Conservation (phyloP, 2,888 invertebrate genomes). For the Tetranychus truncatus region DNA sequence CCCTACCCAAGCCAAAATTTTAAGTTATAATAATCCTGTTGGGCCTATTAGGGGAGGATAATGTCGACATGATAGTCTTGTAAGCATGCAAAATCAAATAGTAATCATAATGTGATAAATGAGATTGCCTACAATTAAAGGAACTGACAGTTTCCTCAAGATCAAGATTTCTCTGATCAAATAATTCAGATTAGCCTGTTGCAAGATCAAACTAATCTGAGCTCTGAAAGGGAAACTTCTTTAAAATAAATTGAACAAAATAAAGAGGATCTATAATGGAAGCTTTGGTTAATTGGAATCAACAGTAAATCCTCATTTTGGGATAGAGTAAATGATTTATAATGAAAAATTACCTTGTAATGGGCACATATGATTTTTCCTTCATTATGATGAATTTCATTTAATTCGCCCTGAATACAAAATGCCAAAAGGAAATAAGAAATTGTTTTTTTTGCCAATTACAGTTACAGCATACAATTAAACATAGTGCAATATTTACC, state of each 20-base stretch:
- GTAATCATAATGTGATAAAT: background rate
- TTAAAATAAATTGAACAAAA: too few relatives aligned
- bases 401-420: background rate
- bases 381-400: background rate
- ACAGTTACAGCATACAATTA: background rate
- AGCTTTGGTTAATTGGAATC: too few relatives aligned
- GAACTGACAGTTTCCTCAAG: too few relatives aligned
- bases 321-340: background rate
- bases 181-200: background rate
- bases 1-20: slow-evolving; percentile 20
- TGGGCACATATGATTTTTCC: background rate
- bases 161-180: background rate
- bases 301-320: background rate
- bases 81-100: background rate
- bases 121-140: background rate
- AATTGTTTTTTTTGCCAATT: background rate
- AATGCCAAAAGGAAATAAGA: background rate
- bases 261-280: too few relatives aligned
- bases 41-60: background rate
- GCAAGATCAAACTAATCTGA: background rate
- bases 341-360: background rate
- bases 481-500: background rate
- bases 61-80: background rate
- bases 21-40: background rate
- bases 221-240: too few relatives aligned